Conservation (phyloP, 2,797 vertebrate genomes). For the Geotrypetes seraphini region DNA sequence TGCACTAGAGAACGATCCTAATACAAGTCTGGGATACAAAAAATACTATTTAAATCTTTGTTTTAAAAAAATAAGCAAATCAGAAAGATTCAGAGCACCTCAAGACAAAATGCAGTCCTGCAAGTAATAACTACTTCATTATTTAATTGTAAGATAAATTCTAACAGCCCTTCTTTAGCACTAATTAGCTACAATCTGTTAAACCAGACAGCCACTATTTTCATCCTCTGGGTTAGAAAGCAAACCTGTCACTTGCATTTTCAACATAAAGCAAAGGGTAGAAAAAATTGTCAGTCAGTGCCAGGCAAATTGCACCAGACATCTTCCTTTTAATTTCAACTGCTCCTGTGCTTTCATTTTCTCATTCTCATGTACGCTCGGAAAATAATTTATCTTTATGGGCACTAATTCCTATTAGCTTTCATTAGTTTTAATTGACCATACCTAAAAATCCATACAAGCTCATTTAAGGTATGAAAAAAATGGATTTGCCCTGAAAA, state of each 20-base stretch:
- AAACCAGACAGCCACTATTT: neutral
- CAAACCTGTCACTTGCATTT: neutral
- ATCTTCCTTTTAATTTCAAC: neutral
- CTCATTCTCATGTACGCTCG: no score
- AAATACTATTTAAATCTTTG: no score
- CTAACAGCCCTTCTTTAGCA: conserved; percentile 1
- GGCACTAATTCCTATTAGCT: neutral
- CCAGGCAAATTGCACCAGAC: neutral
- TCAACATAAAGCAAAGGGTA: neutral
- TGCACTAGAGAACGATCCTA: no score
- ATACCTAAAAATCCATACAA: neutral
- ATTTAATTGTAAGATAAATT: conserved; percentile 5
- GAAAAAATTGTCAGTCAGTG: neutral
- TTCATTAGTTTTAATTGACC: neutral
- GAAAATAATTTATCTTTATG: neutral
- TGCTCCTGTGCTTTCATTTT: neutral
- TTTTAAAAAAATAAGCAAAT: no score
- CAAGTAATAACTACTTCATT: neutral
- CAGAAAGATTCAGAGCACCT: no score
- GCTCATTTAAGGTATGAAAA: neutral
- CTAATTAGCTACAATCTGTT: neutral
- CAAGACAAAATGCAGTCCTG: neutral
- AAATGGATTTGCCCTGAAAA: no score
- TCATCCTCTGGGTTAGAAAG: neutral
- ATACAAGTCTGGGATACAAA: no score